A percentile compares a stretch with the other conserved stretches of the same genome.
These are phyloP conservation scores for Lomographa bimaculata DNA, from an alignment of 2,888 invertebrate genomes.

Conservation along the genomic window DNA sequence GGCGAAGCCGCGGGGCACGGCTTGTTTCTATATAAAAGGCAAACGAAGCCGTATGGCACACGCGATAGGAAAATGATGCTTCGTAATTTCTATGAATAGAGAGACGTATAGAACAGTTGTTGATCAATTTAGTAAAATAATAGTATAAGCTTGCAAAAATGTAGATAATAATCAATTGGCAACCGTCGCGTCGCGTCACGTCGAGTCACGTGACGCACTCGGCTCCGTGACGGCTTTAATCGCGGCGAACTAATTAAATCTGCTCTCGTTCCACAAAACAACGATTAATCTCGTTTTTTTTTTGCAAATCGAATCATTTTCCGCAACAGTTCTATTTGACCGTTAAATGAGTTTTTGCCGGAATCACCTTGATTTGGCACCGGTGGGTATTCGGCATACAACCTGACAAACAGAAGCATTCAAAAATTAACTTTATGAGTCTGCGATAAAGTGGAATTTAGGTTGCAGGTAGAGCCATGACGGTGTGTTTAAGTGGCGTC, in stretches of 20 bases:
- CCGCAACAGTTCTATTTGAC: conserved; percentile 18
- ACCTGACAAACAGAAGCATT: not conserved
- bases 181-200: too few species aligned
- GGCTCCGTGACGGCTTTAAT: too few species aligned
- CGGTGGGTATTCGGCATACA: conserved; percentile 14
- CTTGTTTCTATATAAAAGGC: too few species aligned
- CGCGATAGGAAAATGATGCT: too few species aligned
- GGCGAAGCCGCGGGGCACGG: too few species aligned
- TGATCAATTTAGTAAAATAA: too few species aligned
- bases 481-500: conserved; percentile 17
- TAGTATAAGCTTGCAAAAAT: too few species aligned
- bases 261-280: conserved; percentile 7
- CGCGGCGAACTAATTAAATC: conserved; percentile 5
- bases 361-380: conserved; percentile 26
- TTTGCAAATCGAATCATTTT: conserved; percentile 19
- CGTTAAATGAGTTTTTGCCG: conserved; percentile 26
- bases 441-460: conserved; percentile 1
- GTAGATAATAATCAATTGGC: too few species aligned
- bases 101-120: too few species aligned
- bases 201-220: too few species aligned
- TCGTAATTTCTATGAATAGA: too few species aligned
- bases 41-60: too few species aligned
- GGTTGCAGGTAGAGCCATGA: conserved; percentile 2
- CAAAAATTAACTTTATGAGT: not conserved
- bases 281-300: conserved; percentile 2